Percentiles rank a stretch among this genome's conserved stretches.
phyloP scores from a whole-genome alignment of 2,888 invertebrate genomes.

The Panzeria rudis region DNA sequence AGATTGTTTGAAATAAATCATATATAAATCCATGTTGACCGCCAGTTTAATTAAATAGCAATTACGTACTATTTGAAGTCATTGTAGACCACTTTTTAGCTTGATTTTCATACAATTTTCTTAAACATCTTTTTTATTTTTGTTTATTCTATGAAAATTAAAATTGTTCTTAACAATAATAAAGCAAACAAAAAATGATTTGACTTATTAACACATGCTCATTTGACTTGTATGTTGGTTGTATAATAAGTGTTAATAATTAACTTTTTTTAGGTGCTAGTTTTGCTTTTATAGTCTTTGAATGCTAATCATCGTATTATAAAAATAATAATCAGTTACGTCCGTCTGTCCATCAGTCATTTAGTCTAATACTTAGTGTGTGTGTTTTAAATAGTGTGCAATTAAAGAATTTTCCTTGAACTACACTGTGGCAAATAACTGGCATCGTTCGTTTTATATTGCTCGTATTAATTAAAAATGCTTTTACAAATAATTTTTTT shows the following conservation, averaged over 20 bases:
- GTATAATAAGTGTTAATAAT: too few species aligned
- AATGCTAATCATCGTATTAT: constrained; percentile 46
- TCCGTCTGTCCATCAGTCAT: neutral
- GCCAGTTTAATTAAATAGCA: constrained; percentile 64
- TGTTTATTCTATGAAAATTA: constrained; percentile 12
- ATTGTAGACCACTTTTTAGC: constrained; percentile 71
- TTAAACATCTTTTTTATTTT: constrained; percentile 43
- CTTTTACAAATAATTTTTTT: constrained; percentile 25
- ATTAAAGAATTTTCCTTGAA: constrained; percentile 81
- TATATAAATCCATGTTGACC: constrained; percentile 63
- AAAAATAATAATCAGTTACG: constrained; percentile 33
- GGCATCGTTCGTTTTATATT: constrained; percentile 16
- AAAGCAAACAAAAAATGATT: constrained; percentile 12
- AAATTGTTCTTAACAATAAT: constrained; percentile 15
- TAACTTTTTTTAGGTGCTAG: constrained; percentile 47
- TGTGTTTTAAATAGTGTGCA: constrained; percentile 66
- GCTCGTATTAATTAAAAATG: constrained; percentile 53
- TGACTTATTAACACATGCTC: neutral
- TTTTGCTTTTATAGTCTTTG: constrained; percentile 20
- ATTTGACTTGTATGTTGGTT: neutral
- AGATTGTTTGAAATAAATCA: constrained; percentile 24
- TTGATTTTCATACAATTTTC: neutral
- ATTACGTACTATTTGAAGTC: constrained; percentile 65
- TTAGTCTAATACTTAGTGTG: constrained; percentile 25
- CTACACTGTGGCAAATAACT: constrained; percentile 70